A percentile compares a stretch with the other conserved stretches of the same genome.
Conservation (phyloP, 2,113 vertebrate genomes). For the Atherinomorus stipes region DNA sequence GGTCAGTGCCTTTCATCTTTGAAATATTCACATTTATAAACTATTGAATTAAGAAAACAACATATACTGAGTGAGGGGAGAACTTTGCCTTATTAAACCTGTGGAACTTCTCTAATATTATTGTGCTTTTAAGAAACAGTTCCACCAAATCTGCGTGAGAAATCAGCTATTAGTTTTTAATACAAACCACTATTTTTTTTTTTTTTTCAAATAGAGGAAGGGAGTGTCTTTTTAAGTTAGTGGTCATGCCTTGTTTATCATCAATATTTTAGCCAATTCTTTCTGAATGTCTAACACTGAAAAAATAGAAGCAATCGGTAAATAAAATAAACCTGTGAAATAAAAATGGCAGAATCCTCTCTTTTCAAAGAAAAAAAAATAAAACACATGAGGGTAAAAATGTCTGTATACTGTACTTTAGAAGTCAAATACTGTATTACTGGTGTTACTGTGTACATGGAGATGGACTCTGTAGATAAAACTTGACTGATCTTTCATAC, state of each 20-base stretch:
- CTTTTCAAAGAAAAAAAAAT: slow-evolving; percentile 44
- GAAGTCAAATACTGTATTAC: slow-evolving; percentile 81
- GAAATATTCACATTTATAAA: slow-evolving; percentile 39
- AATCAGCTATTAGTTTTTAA: slow-evolving; percentile 23
- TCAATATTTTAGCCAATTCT: slow-evolving; percentile 33
- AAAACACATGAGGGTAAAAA: slow-evolving; percentile 66
- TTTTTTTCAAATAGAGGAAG: slow-evolving; percentile 11
- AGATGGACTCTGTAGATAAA: slow-evolving; percentile 71
- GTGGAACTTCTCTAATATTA: slow-evolving; percentile 67
- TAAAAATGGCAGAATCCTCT: slow-evolving; percentile 41
- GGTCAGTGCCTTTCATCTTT: slow-evolving; percentile 64
- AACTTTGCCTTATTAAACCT: slow-evolving; percentile 82
- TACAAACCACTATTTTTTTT: slow-evolving; percentile 8
- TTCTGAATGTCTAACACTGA: slow-evolving; percentile 72
- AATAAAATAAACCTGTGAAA: slow-evolving; percentile 29
- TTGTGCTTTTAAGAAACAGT: slow-evolving; percentile 20
- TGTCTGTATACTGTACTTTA: slow-evolving; percentile 76
- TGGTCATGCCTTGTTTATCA: slow-evolving; percentile 33
- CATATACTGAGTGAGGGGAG: slow-evolving; percentile 52
- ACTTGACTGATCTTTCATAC: slow-evolving; percentile 84
- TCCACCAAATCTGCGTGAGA: slow-evolving; percentile 32
- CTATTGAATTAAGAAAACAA: slow-evolving; percentile 31
- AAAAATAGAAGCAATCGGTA: slow-evolving; percentile 50
- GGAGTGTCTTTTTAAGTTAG: slow-evolving; percentile 27
- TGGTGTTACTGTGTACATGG: slow-evolving; percentile 82